These are phyloP conservation scores for Periparus ater DNA, from an alignment of 2,797 vertebrate genomes.

Conservation along the genomic window DNA sequence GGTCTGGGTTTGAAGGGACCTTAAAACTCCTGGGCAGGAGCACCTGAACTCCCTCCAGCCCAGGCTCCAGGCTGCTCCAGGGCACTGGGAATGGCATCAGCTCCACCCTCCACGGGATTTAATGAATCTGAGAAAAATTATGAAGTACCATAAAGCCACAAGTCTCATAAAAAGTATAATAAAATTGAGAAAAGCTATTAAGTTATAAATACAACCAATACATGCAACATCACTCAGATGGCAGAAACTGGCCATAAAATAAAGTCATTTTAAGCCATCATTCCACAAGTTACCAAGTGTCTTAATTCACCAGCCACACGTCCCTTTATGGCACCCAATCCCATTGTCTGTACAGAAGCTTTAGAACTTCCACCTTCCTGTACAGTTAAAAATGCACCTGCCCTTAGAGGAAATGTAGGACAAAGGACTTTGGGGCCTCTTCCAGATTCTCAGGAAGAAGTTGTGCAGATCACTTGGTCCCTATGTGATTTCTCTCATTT, in stretches of 20 bases:
- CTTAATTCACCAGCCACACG: conserved; percentile 66
- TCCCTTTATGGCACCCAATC: conserved; percentile 29
- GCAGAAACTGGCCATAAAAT: conserved; percentile 75
- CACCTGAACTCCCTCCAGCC: not conserved
- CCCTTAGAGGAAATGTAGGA: accelerated
- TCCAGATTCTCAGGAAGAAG: not conserved
- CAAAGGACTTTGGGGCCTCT: not conserved
- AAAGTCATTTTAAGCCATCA: conserved; percentile 68
- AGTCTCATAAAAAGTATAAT: conserved; percentile 78
- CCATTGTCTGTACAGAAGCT: not conserved
- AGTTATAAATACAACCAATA: conserved; percentile 80
- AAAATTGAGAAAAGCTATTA: conserved; percentile 80
- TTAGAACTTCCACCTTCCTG: not conserved
- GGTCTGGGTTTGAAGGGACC: not conserved
- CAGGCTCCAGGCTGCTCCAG: not conserved
- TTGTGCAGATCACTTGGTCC: accelerated
- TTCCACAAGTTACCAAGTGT: conserved; percentile 74
- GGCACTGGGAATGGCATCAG: not conserved
- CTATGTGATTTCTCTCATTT: accelerated
- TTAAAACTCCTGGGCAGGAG: not conserved
- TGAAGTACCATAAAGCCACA: conserved; percentile 77
- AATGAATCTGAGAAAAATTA: conserved; percentile 76
- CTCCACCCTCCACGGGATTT: conserved; percentile 68
- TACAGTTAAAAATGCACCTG: not conserved
- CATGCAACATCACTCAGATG: conserved; percentile 74